A percentile compares a stretch with the other conserved stretches of the same genome.
phyloP scores from a whole-genome alignment of 2,797 vertebrate genomes.

The Cyclopterus lumpus region DNA sequence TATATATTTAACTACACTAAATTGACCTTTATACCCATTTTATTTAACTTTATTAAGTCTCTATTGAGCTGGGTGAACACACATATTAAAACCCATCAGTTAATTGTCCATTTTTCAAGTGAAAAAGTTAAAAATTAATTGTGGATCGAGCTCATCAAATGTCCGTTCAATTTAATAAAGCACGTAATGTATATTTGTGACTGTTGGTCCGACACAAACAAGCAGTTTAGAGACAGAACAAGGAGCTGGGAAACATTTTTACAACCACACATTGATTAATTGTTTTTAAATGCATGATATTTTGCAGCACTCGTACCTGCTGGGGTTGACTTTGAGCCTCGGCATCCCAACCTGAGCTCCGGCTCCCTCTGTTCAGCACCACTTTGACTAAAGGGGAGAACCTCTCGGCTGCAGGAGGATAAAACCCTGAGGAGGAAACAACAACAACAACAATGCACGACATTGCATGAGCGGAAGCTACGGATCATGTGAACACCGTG shows the following conservation, averaged over 20 bases:
- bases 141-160: not conserved
- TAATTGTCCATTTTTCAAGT: not conserved
- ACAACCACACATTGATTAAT: too few relatives aligned
- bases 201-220: not conserved
- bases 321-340: conserved; percentile 21
- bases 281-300: not conserved
- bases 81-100: not conserved
- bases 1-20: not conserved
- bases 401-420: conserved; percentile 33
- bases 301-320: conserved; percentile 17
- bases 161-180: not conserved
- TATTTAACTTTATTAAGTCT: not conserved
- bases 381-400: conserved; percentile 41
- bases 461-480: not conserved
- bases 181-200: not conserved
- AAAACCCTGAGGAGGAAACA: conserved; percentile 38
- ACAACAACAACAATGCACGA: not conserved
- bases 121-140: not conserved
- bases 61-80: not conserved
- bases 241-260: not conserved
- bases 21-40: not conserved
- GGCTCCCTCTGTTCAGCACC: conserved; percentile 35
- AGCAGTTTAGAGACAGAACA: not conserved
- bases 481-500: not conserved
- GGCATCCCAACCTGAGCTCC: conserved; percentile 33